A percentile compares a stretch with the other conserved stretches of the same genome.
Evolutionary conservation across 2,888 invertebrate species (phyloP).

Genomic region (Cephus pulcher): DNA sequence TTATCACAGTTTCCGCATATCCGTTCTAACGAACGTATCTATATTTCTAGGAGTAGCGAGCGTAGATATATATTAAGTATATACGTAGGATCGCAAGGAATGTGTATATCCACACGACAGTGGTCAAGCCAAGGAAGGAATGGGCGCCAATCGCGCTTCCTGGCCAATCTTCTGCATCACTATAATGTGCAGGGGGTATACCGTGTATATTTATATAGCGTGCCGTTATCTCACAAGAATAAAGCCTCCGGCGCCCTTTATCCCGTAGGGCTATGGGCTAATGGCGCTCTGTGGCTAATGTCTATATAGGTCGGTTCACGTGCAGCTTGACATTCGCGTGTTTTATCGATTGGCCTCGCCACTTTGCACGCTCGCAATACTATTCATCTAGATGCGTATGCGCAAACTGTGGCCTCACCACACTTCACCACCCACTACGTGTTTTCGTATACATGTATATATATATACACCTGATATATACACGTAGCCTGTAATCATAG

Average conservation of each 20-base stretch:
- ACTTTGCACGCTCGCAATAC: background rate
- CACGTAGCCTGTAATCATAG: background rate
- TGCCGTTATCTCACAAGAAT: background rate
- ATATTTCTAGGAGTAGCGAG: background rate
- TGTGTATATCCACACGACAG: background rate
- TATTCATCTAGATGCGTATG: background rate
- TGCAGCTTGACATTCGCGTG: background rate
- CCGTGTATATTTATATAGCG: background rate
- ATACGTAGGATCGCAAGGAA: background rate
- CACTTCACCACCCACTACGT: background rate
- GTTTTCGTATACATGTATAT: background rate
- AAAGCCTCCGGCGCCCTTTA: background rate
- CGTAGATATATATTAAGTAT: background rate
- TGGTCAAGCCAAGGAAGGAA: background rate
- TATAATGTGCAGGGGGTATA: background rate
- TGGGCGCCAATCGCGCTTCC: background rate
- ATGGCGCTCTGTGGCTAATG: background rate
- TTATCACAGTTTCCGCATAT: background rate
- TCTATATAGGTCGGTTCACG: background rate
- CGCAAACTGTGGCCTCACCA: background rate
- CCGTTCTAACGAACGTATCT: background rate
- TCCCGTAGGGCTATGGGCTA: background rate
- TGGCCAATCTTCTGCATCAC: background rate
- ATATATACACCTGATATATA: background rate
- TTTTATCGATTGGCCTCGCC: background rate